Conservation (phyloP, 23 tunicate species). For the Oikopleura vanhoeffeni region DNA sequence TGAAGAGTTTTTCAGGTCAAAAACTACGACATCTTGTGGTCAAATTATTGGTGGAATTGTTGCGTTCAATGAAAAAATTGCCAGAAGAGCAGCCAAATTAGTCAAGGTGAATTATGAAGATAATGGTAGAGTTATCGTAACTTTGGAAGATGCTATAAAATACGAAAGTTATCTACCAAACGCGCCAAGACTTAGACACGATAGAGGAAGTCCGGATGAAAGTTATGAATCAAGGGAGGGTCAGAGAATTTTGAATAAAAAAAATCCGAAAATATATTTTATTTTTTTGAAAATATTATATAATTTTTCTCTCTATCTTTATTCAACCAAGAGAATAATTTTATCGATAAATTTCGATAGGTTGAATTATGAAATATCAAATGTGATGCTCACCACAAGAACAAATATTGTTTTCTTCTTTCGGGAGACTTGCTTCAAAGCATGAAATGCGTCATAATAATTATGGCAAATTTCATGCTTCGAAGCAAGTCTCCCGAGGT, state of each 20-base stretch:
- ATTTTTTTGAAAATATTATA: not conserved
- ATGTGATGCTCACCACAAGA: too few relatives aligned
- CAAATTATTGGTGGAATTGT: conserved; percentile 66
- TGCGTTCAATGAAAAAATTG: conserved; percentile 57
- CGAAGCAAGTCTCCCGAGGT: too few relatives aligned
- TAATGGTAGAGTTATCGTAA: conserved; percentile 28
- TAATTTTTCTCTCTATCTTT: not conserved
- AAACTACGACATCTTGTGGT: conserved; percentile 30
- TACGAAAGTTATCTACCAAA: conserved; percentile 29
- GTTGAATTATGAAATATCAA: too few relatives aligned
- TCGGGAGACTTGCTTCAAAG: too few relatives aligned
- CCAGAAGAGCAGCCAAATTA: conserved; percentile 37
- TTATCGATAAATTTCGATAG: too few relatives aligned
- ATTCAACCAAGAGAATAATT: too few relatives aligned
- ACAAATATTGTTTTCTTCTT: too few relatives aligned
- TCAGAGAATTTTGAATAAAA: conserved; percentile 27
- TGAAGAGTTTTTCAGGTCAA: not conserved
- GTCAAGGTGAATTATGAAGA: conserved; percentile 61
- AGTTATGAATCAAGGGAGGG: conserved; percentile 38
- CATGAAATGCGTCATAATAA: too few relatives aligned
- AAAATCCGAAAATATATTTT: conserved; percentile 29
- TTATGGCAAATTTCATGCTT: too few relatives aligned
- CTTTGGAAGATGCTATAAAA: conserved; percentile 80
- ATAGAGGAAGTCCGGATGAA: conserved; percentile 27
- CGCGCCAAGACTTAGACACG: not conserved